Evolutionary conservation across 2,113 vertebrate species (phyloP).

Genomic region (Bambusicola thoracicus): DNA sequence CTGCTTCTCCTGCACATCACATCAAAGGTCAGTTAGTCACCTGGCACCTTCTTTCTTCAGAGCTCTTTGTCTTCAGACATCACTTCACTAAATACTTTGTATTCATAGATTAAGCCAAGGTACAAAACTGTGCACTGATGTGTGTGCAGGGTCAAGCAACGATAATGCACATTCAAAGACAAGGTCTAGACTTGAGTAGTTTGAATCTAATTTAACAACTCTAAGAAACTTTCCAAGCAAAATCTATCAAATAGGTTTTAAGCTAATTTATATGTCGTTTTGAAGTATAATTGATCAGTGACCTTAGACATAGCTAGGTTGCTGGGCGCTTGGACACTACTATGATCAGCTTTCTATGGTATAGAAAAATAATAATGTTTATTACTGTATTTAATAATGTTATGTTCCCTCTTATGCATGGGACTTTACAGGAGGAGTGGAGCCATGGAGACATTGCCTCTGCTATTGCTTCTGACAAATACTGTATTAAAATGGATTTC

Average conservation of each 20-base stretch:
- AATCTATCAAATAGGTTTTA: background rate
- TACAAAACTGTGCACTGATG: background rate
- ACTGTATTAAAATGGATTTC: conserved; percentile 21
- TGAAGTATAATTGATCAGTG: background rate
- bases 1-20: background rate
- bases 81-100: background rate
- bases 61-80: background rate
- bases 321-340: background rate
- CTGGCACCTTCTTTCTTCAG: background rate
- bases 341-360: background rate
- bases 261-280: background rate
- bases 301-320: background rate
- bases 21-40: background rate
- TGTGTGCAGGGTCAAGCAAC: background rate
- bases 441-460: background rate
- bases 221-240: background rate
- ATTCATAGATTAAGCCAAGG: background rate
- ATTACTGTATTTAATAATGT: background rate
- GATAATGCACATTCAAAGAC: background rate
- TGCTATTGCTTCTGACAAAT: conserved; percentile 49
- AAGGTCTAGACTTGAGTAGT: background rate
- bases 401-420: background rate
- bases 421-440: conserved; percentile 8
- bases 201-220: background rate
- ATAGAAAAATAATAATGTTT: conserved; percentile 17